Evolutionary conservation across 2,797 vertebrate species (phyloP).

Genomic region (Gallinago stenura): DNA sequence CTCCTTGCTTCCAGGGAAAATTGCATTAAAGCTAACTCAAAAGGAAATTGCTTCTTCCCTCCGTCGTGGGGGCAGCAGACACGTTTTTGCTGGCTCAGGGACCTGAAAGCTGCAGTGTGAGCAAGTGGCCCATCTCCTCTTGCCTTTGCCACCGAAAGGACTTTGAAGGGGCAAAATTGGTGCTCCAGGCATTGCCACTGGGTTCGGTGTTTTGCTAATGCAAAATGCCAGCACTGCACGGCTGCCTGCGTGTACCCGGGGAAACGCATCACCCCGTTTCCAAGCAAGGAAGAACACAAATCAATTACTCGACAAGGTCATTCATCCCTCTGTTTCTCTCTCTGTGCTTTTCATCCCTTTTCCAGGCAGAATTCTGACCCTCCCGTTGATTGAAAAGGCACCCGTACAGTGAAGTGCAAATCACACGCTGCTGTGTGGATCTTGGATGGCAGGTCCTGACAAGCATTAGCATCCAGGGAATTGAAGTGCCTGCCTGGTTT

Average conservation of each 20-base stretch:
- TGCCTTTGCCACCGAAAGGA: not conserved
- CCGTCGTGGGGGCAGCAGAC: fast-evolving
- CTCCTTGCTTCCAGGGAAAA: constrained; percentile 14
- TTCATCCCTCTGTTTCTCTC: not conserved
- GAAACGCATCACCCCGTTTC: not conserved
- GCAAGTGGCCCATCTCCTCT: not conserved
- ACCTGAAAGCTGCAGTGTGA: not conserved
- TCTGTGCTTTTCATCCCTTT: not conserved
- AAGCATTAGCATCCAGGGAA: not conserved
- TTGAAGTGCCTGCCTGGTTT: not conserved
- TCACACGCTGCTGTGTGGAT: fast-evolving
- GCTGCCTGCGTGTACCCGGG: fast-evolving
- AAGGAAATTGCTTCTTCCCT: not conserved
- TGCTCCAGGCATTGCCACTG: not conserved
- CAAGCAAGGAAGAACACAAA: not conserved
- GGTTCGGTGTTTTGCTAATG: not conserved
- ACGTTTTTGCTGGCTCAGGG: not conserved
- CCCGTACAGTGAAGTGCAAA: not conserved
- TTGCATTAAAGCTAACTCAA: not conserved
- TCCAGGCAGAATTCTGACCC: not conserved
- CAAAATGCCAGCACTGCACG: not conserved
- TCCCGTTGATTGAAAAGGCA: not conserved
- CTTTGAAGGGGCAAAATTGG: not conserved
- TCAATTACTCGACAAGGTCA: too few species aligned
- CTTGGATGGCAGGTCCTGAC: not conserved